A percentile compares a stretch with the other conserved stretches of the same genome.
phyloP scores from a whole-genome alignment of 2,113 vertebrate genomes.

The Corythoichthys haematopterus region DNA sequence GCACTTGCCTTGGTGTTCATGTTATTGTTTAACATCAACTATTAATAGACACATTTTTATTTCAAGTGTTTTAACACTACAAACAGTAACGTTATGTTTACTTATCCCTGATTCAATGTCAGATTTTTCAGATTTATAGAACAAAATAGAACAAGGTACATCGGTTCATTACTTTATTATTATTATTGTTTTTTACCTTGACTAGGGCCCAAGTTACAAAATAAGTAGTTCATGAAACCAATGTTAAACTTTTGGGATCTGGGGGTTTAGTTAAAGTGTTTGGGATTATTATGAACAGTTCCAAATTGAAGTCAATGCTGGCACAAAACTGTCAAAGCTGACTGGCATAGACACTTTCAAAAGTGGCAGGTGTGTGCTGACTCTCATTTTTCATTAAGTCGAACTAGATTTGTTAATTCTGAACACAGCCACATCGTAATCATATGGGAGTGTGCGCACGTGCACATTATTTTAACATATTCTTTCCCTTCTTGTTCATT shows the following conservation, averaged over 20 bases:
- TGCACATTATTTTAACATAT: background rate
- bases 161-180: too few relatives aligned
- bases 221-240: too few relatives aligned
- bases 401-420: background rate
- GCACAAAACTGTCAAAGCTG: too few relatives aligned
- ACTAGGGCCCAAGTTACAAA: background rate
- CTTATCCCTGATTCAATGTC: background rate
- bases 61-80: background rate
- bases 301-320: too few relatives aligned
- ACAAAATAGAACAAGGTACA: too few relatives aligned
- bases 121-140: background rate
- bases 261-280: too few relatives aligned
- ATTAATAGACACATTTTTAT: background rate
- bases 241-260: too few relatives aligned
- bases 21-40: background rate
- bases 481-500: background rate
- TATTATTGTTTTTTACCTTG: background rate
- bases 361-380: background rate
- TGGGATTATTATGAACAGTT: too few relatives aligned
- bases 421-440: background rate
- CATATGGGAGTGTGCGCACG: background rate
- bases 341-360: background rate
- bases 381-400: background rate
- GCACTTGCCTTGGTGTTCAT: background rate
- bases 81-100: background rate